Percentiles rank a stretch among this genome's conserved stretches.
These are phyloP conservation scores for Parasteatoda tepidariorum DNA, from an alignment of 1,140 invertebrate genomes.

Conservation along the genomic window DNA sequence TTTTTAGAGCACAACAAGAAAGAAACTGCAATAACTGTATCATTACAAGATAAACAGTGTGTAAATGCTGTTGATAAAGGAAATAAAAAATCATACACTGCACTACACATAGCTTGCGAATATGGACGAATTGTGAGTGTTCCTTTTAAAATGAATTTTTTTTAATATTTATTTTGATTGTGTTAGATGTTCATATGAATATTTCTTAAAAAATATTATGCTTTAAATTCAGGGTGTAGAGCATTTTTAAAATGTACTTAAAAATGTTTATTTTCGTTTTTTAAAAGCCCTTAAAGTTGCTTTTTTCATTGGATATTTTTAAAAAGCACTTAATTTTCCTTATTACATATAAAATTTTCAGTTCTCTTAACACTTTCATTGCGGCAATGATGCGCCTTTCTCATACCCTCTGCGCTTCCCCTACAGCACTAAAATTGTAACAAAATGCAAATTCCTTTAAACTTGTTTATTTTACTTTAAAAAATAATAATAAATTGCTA, in stretches of 20 bases:
- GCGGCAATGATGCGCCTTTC: too few species aligned
- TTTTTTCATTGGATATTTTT: too few species aligned
- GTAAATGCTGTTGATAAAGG: constrained; percentile 46
- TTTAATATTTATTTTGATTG: background rate
- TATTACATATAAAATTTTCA: background rate
- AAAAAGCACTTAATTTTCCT: too few species aligned
- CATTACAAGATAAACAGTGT: constrained; percentile 58
- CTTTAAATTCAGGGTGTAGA: background rate
- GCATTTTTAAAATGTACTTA: too few species aligned
- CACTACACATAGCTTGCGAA: constrained; percentile 63
- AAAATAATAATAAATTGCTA: too few species aligned
- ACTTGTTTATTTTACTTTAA: too few species aligned
- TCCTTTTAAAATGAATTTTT: constrained; percentile 26
- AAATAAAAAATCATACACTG: constrained; percentile 62
- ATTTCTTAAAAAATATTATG: background rate
- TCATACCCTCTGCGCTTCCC: too few species aligned
- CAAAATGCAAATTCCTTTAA: too few species aligned
- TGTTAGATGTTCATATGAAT: background rate
- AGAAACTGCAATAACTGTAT: constrained; percentile 53
- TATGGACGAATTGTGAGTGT: constrained; percentile 67
- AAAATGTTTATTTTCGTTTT: too few species aligned
- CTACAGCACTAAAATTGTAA: too few species aligned
- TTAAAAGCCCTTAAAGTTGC: too few species aligned
- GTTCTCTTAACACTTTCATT: too few species aligned
- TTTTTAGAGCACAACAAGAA: constrained; percentile 58